Evolutionary conservation across 2,888 invertebrate genomes (phyloP), one percentile per base, ranked within the genome.

Genomic region (Cataglyphis altisquamis): DNA sequence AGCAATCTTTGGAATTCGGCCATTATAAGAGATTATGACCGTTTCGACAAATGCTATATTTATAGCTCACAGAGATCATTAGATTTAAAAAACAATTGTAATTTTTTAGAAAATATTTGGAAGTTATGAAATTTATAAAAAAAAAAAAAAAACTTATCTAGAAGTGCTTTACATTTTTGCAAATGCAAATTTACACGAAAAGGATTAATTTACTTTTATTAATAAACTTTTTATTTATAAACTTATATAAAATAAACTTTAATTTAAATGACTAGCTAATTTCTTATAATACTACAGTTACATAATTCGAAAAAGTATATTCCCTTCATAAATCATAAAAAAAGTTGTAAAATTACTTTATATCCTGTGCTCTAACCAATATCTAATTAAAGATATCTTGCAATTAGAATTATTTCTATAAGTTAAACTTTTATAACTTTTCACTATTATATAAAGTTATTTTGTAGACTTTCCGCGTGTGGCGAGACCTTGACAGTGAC

Each of bases 401-500:
- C 32, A 32, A 32, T 32, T 6, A 29, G 25, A 48, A 36, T 36
- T 9, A 15, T 70, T 78, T 72, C 12, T 25, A 36, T 25, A n/a
- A 18, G 12, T 6, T 32, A 10, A 68, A 62, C 15, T 12, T 25
- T n/a, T 55, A 41, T 36, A 72, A 45, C 36, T 9, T 80, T 32
- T 32, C 15, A 10, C 36, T 70, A 18, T 32, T 5, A 12, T 25
- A 36, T 36, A 60, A 80, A 36, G 45, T 60, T 45, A 9, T 45
- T 25, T 48, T 72, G 72, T 72, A 48, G 48, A 72, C 32, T 48
- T 25, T 60, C 45, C n/a, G 62, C 21, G 3, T 48, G 9, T 48
- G 9, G 45, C 29, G 18, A 60, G 25, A 60, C 72, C 72, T 78
- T 72, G 60, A 45, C 4, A 41, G 55, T 68, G 48, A 39, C n/a